Evolutionary conservation across 2,113 vertebrate species (phyloP).

Genomic region (Numenius arquata): DNA sequence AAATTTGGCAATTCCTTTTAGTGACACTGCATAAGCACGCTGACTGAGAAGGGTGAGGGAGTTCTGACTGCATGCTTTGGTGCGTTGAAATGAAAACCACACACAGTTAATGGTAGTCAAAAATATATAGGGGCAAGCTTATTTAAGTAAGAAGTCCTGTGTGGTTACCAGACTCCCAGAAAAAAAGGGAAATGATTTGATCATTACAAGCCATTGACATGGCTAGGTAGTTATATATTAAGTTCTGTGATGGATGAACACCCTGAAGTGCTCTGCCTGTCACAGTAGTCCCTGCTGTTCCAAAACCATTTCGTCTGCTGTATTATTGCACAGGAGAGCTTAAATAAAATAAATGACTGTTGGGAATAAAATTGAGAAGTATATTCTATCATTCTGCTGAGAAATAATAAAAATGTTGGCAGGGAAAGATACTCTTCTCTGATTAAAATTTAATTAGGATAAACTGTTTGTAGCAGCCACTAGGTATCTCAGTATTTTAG

Average conservation of each 20-base stretch:
- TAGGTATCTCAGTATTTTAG: conserved; percentile 31
- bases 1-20: conserved; percentile 23
- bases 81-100: conserved; percentile 14
- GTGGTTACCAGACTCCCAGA: not conserved
- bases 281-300: conserved; percentile 24
- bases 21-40: conserved; percentile 16
- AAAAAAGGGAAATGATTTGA: conserved; percentile 4
- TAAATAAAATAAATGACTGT: conserved; percentile 51
- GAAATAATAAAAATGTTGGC: conserved; percentile 6
- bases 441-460: conserved; percentile 55
- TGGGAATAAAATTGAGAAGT: conserved; percentile 47
- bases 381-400: conserved; percentile 45
- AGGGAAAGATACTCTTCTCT: conserved; percentile 38
- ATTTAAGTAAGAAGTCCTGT: not conserved
- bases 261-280: conserved; percentile 3
- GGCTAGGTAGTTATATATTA: conserved; percentile 12
- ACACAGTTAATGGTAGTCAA: not conserved
- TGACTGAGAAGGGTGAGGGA: not conserved
- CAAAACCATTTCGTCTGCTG: conserved; percentile 29
- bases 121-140: not conserved
- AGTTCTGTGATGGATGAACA: conserved; percentile 28
- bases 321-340: conserved; percentile 47
- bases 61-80: conserved; percentile 9
- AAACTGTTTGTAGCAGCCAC: conserved; percentile 12
- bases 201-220: conserved; percentile 28